Percentiles rank a stretch among this genome's conserved stretches.
Evolutionary conservation across 1,140 invertebrate genomes (phyloP).

Genomic region (Lepidurus apus): DNA sequence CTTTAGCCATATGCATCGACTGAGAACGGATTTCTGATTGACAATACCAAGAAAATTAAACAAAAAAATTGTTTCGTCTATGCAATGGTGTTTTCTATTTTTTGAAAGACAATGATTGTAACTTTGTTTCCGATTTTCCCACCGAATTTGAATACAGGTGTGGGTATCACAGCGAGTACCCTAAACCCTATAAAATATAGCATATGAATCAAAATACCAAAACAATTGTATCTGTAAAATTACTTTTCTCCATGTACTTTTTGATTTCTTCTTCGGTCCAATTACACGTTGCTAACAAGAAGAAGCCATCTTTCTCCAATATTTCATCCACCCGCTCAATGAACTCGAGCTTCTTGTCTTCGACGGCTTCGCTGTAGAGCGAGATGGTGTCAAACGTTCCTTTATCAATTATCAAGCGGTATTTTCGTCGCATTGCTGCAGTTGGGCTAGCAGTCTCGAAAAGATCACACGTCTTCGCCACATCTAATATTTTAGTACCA

Average conservation of each 20-base stretch:
- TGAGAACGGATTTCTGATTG: no score
- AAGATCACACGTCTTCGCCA: constrained; percentile 54
- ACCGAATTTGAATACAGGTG: constrained; percentile 31
- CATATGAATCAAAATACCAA: background rate
- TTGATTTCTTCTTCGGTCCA: constrained; percentile 82
- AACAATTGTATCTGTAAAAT: constrained; percentile 35
- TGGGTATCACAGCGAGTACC: constrained; percentile 28
- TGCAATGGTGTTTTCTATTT: background rate
- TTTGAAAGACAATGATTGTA: constrained; percentile 28
- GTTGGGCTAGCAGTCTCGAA: constrained; percentile 42
- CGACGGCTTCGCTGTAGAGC: constrained; percentile 62
- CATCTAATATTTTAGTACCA: constrained; percentile 28
- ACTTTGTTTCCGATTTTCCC: constrained; percentile 30
- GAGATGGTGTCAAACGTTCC: constrained; percentile 82
- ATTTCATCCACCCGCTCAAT: constrained; percentile 58
- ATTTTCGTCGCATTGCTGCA: constrained; percentile 45
- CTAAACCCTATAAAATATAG: background rate
- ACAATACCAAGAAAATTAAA: no score
- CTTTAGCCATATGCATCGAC: background rate
- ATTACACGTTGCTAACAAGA: constrained; percentile 89
- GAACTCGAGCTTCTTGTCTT: constrained; percentile 58
- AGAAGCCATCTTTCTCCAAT: constrained; percentile 56
- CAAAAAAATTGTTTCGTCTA: no score
- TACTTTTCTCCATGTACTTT: constrained; percentile 59
- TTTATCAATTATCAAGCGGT: constrained; percentile 73